Evolutionary conservation across 2,797 vertebrate genomes (phyloP), one percentile per base, ranked within the genome.

Genomic region (Phataginus tricuspis): DNA sequence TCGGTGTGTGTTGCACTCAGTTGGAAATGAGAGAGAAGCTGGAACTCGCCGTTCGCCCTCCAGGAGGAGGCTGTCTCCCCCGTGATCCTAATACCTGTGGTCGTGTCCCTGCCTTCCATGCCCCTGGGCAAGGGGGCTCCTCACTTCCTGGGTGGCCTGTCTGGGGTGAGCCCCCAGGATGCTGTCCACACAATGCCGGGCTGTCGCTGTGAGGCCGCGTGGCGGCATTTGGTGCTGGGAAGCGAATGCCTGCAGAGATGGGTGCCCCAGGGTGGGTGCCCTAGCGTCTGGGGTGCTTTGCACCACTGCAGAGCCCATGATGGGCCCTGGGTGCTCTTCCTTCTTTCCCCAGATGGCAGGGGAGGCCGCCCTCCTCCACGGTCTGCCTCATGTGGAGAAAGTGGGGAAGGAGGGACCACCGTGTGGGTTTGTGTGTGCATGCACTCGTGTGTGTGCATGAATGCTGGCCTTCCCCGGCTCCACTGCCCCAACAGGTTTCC

Each of bases 401-500:
- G 31, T 49, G 39, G 39, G 51, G n/a, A 1, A 23, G 71, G 39
- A 55, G 37, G 80, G 42, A 74, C 31, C 0, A 8, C 63, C 5
- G 45, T 45, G 9, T 45, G 45, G 45, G 45, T 45, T 45, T 15
- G 19, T 6, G 45, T 39, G 66, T 10, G 39, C 0, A 2, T 5
- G 39, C 16, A 6, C 10, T 13, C 7, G 68, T 31, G 11, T 7
- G 8, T n/a, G 18, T 7, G 0, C 15, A 15, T 15, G 19, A 37
- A 31, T 4, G 3, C 69, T 10, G 6, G 34, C 21, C 31, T 27
- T 84, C 39, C 25, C 7, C 0, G 45, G 23, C n/a, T 11, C 34
- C 71, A 7, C 31, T 4, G 14, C 29, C 72, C 7, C 11, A 0
- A n/a, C 1, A 0, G 0, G 61, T 10, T 42, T 7, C 55, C 0